Evolutionary conservation across 1,140 invertebrate genomes (phyloP).

Genomic region (Gonatopus flavifemur): DNA sequence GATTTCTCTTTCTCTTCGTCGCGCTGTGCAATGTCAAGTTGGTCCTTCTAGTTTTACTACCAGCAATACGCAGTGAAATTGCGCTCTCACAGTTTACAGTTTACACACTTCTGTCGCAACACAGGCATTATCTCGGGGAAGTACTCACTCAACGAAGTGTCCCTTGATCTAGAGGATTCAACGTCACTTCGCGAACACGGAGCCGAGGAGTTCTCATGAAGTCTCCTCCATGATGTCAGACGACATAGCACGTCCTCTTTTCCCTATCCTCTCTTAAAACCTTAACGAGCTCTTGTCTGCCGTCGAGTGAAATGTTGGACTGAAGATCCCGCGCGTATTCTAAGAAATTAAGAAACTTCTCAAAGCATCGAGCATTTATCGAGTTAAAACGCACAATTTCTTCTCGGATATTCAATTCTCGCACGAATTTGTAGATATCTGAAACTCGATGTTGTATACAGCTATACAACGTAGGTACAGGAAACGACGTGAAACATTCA

Average conservation of each 20-base stretch:
- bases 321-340: slow-evolving; percentile 30
- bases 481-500: too few relatives aligned
- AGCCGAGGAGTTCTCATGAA: slow-evolving; percentile 6
- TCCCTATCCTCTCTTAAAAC: slow-evolving; percentile 31
- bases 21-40: too few relatives aligned
- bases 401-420: too few relatives aligned
- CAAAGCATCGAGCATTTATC: slow-evolving; percentile 31
- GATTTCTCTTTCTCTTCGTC: too few relatives aligned
- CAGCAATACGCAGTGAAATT: too few relatives aligned
- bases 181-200: neutral
- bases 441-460: too few relatives aligned
- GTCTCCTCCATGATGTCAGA: too few relatives aligned
- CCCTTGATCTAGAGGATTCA: slow-evolving; percentile 7
- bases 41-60: too few relatives aligned
- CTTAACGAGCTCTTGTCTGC: slow-evolving; percentile 35
- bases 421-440: too few relatives aligned
- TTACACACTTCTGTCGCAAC: neutral
- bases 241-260: slow-evolving; percentile 14
- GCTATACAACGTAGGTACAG: too few relatives aligned
- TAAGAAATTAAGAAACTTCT: slow-evolving; percentile 36
- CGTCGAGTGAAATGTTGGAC: slow-evolving; percentile 34
- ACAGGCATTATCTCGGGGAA: neutral
- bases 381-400: too few relatives aligned
- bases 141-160: neutral
- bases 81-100: too few relatives aligned